Conservation (phyloP, 2,113 vertebrate species). For the Coracopsis vasa region DNA sequence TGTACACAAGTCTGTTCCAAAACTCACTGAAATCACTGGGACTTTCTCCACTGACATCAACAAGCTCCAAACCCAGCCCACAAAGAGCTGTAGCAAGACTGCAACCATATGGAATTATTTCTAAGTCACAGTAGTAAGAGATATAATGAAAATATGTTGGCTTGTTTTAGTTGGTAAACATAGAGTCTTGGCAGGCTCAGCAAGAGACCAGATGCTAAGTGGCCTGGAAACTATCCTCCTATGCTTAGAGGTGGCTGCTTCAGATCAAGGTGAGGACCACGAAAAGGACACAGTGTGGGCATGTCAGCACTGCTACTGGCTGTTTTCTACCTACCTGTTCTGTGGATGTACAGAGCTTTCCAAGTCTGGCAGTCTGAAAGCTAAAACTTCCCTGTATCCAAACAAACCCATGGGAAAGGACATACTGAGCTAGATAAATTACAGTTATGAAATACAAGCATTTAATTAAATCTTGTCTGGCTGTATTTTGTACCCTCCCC, state of each 20-base stretch:
- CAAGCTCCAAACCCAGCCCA: neutral
- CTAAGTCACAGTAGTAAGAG: constrained; percentile 25
- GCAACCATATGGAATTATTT: constrained; percentile 50
- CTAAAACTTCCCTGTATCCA: neutral
- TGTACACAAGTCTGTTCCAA: neutral
- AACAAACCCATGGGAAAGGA: constrained; percentile 35
- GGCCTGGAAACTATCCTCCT: neutral
- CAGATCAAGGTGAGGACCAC: neutral
- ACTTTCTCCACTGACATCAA: neutral
- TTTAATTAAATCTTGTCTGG: constrained; percentile 62
- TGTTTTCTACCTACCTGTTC: constrained; percentile 24
- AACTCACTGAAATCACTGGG: neutral
- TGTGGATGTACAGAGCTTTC: neutral
- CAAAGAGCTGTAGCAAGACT: constrained; percentile 3
- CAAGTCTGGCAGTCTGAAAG: neutral
- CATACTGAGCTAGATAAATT: constrained; percentile 36
- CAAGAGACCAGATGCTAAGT: neutral
- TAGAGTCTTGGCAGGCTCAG: neutral
- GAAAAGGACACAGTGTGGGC: neutral
- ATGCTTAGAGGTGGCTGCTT: neutral
- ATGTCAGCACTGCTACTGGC: neutral
- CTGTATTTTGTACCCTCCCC: neutral
- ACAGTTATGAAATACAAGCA: constrained; percentile 52
- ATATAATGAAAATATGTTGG: constrained; percentile 36
- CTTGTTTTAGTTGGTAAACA: constrained; percentile 26